Evolutionary conservation across 2,888 invertebrate species (phyloP), one percentile per base, ranked within the genome.

Genomic region (Oxyscelio sp.): DNA sequence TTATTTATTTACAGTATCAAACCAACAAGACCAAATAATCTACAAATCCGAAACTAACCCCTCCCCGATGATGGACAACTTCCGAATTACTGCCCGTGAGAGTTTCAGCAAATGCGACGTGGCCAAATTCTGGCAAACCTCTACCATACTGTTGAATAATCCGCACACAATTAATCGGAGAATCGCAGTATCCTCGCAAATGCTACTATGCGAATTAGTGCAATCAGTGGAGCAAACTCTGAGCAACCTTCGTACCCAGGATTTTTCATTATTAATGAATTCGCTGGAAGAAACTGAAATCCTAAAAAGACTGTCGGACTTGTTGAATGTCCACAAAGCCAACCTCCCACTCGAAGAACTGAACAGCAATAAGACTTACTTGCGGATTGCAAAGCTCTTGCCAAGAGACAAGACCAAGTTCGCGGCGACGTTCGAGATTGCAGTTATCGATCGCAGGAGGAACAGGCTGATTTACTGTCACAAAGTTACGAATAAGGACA

Each of bases 81-180:
- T 86, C 56, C 52, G 52, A 80, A 75, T 65, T 40, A 43, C 11
- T 11, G 65, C 45, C 15, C 27, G 65, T 38, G 56, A 77, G 27
- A 73, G 2, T 13, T 68, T 31, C 58, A 2, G 21, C 21, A 19
- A 24, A 9, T 24, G 59, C 24, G 34, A 45, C 27, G 34, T 15
- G 45, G 90, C 92, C 6, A 92, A 95, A 81, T 97, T 97, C 94
- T 97, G 97, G 96, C 94, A 95, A 80, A 95, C 96, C 0, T 93
- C 97, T 65, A 92, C 94, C 63, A 95, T 97, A 85, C 96, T 97
- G 91, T 92, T 96, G 77, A 95, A 94, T 71, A 96, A 96, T 92
- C 96, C 97, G 63, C 97, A 97, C 92, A 95, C 97, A 74, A 94
- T 97, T 5, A 97, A 97, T 93, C 96, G 96, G 89, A 96, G 96